phyloP scores from a whole-genome alignment of 2,797 vertebrate species.

The Mastacembelus armatus region DNA sequence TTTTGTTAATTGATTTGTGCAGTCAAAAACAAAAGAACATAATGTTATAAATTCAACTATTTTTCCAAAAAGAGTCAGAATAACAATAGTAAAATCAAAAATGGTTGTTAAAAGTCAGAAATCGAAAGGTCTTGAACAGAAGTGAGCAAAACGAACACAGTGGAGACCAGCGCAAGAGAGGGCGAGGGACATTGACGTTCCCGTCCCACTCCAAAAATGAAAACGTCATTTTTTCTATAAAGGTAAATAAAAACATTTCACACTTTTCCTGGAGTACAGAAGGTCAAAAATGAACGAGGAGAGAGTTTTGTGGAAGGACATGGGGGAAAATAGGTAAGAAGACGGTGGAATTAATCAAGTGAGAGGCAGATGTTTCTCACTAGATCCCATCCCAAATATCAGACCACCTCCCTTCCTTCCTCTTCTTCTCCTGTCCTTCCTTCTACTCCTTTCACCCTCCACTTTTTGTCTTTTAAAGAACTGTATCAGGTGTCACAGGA shows the following conservation, averaged over 20 bases:
- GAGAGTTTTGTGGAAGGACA: constrained; percentile 11
- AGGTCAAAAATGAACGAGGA: neutral
- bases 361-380: neutral
- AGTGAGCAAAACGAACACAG: constrained; percentile 81
- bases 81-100: constrained; percentile 39
- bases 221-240: constrained; percentile 29
- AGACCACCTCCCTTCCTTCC: neutral
- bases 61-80: constrained; percentile 53
- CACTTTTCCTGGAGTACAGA: constrained; percentile 44
- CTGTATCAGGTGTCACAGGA: constrained; percentile 71
- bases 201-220: constrained; percentile 72
- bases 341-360: neutral
- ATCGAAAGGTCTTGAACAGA: constrained; percentile 74
- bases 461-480: constrained; percentile 44
- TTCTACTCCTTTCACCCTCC: constrained; percentile 30
- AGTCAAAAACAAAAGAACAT: constrained; percentile 62
- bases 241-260: constrained; percentile 56
- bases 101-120: constrained; percentile 47
- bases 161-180: constrained; percentile 83
- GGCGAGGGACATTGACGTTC: constrained; percentile 67
- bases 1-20: constrained; percentile 70
- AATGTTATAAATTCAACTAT: constrained; percentile 49
- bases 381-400: neutral
- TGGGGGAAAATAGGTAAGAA: neutral
- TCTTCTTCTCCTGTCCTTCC: neutral